Evolutionary conservation across 35 echinoderm and acorn worm species (phyloP).

Genomic region (Ophiothrix spiculata): DNA sequence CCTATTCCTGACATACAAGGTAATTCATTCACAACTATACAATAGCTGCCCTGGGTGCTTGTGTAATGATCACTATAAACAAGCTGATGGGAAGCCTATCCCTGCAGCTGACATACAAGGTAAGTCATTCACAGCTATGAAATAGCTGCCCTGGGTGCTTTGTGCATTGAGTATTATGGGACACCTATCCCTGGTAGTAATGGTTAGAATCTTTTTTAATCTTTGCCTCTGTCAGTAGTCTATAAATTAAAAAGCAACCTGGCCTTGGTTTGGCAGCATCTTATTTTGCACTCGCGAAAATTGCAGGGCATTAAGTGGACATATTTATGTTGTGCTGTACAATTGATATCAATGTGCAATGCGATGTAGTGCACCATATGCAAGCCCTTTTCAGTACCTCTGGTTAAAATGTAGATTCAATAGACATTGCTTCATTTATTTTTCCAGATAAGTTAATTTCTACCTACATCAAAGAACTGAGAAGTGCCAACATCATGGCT

Average conservation of each 20-base stretch:
- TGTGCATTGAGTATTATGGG: not conserved
- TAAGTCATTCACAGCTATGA: conserved; percentile 77
- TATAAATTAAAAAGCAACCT: too few relatives aligned
- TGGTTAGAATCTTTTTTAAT: too few relatives aligned
- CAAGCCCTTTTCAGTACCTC: too few relatives aligned
- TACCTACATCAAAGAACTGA: conserved; percentile 50
- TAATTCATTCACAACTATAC: conserved; percentile 77
- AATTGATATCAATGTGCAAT: too few relatives aligned
- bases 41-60: conserved; percentile 55
- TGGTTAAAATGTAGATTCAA: too few relatives aligned
- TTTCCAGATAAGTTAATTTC: conserved; percentile 62
- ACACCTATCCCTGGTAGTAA: not conserved
- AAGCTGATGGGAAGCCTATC: conserved; percentile 33
- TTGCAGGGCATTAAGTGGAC: too few relatives aligned
- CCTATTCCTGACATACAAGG: conserved; percentile 61
- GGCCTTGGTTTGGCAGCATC: too few relatives aligned
- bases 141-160: conserved; percentile 55
- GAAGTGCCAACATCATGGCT: conserved; percentile 45
- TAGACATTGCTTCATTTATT: not conserved
- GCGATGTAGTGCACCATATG: too few relatives aligned
- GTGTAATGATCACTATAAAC: conserved; percentile 63
- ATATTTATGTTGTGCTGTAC: too few relatives aligned
- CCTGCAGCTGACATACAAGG: conserved; percentile 59
- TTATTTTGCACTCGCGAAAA: too few relatives aligned
- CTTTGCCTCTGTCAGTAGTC: too few relatives aligned